Conservation (phyloP, 2,888 invertebrate species). For the Philaethria dido region DNA sequence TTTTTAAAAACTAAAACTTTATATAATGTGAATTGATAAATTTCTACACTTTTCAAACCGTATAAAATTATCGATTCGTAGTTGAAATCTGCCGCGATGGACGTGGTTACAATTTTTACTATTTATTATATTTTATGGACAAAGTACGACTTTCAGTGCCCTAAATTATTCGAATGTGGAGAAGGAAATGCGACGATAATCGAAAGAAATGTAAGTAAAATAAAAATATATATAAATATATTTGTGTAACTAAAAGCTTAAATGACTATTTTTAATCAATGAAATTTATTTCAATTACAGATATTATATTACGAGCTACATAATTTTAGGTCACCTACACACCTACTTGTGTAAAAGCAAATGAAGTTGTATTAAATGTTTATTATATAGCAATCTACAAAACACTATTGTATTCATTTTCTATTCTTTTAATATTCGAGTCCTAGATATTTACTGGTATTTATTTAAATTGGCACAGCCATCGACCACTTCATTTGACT, state of each 20-base stretch:
- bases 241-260: too few species aligned
- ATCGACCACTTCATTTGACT: conserved; percentile 11
- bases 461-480: conserved; percentile 20
- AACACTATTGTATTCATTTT: conserved; percentile 28
- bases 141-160: too few species aligned
- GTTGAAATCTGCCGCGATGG: too few species aligned
- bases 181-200: not conserved
- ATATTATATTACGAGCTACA: not conserved
- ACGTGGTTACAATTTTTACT: too few species aligned
- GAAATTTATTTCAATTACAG: too few species aligned
- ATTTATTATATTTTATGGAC: too few species aligned
- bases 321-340: not conserved
- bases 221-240: not conserved
- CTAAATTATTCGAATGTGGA: not conserved
- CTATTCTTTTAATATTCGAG: conserved; percentile 6
- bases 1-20: too few species aligned
- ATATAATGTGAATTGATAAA: too few species aligned
- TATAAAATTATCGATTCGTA: too few species aligned
- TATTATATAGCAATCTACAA: conserved; percentile 24
- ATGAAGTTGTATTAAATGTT: not conserved
- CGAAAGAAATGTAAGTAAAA: not conserved
- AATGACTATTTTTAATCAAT: too few species aligned
- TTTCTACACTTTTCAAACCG: too few species aligned
- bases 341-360: not conserved
- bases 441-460: conserved; percentile 7